Conservation (phyloP, 2,113 vertebrate genomes). For the Corythornis vintsioides region DNA sequence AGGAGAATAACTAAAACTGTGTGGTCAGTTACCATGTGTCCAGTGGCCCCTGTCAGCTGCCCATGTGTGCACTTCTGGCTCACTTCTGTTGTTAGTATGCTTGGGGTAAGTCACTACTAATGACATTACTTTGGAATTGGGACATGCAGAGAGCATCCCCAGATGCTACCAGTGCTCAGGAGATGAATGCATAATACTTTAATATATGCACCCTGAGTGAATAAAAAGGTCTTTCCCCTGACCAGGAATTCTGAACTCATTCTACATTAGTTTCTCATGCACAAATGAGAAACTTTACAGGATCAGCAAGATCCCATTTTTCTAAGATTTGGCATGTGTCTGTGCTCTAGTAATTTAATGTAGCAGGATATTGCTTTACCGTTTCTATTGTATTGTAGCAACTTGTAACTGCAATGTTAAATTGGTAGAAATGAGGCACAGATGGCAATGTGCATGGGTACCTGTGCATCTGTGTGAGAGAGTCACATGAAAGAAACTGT, state of each 20-base stretch:
- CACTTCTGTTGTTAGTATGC: accelerated
- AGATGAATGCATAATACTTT: background rate
- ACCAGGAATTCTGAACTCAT: background rate
- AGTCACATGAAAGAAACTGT: background rate
- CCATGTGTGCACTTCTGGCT: background rate
- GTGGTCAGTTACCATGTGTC: background rate
- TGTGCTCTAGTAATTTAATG: background rate
- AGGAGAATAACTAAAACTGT: background rate
- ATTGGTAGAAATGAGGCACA: background rate
- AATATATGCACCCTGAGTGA: background rate
- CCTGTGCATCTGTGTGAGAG: background rate
- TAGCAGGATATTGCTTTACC: background rate
- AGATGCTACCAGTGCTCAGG: background rate
- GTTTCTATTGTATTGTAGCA: background rate
- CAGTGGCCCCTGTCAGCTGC: background rate
- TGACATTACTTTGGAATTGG: background rate
- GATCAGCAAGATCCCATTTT: background rate
- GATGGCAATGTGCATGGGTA: accelerated
- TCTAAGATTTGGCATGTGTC: accelerated
- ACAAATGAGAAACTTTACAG: background rate
- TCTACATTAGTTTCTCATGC: background rate
- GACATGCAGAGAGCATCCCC: background rate
- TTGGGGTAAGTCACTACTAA: background rate
- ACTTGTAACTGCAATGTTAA: background rate
- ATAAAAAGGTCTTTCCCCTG: background rate